Percentiles rank a stretch among this genome's conserved stretches.
These are phyloP conservation scores for Chiloscyllium punctatum DNA, from an alignment of 2,797 vertebrate genomes.

Conservation along the genomic window DNA sequence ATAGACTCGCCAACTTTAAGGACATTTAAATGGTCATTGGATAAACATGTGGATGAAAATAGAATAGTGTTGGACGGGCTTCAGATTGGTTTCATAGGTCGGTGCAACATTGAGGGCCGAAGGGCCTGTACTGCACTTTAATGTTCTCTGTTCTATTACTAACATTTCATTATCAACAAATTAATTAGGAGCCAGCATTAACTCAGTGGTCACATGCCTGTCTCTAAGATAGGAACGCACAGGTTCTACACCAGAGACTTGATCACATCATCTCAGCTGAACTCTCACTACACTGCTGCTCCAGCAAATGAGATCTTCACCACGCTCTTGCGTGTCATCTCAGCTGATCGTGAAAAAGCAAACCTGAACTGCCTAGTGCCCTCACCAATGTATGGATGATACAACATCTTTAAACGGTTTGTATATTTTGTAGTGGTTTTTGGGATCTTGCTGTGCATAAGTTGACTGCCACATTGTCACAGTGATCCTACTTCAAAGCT, in stretches of 20 bases:
- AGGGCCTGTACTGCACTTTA: too few relatives aligned
- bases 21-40: too few relatives aligned
- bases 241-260: neutral
- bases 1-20: too few relatives aligned
- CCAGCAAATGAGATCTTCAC: neutral
- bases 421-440: neutral
- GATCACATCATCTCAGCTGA: neutral
- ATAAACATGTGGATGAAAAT: too few relatives aligned
- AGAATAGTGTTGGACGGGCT: too few relatives aligned
- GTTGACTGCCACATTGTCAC: too few relatives aligned
- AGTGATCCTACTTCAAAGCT: neutral
- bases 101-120: too few relatives aligned
- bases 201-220: neutral
- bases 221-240: neutral
- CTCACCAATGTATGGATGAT: neutral
- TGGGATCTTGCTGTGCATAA: neutral
- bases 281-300: neutral
- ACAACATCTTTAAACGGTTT: neutral
- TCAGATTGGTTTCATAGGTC: too few relatives aligned
- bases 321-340: neutral
- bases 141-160: too few relatives aligned
- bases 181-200: neutral
- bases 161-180: neutral
- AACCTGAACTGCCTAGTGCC: neutral
- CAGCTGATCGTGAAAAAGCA: neutral